Base-by-base conservation (phyloP, 2,888 invertebrate genomes). In the Chelonus formosanus region DNA sequence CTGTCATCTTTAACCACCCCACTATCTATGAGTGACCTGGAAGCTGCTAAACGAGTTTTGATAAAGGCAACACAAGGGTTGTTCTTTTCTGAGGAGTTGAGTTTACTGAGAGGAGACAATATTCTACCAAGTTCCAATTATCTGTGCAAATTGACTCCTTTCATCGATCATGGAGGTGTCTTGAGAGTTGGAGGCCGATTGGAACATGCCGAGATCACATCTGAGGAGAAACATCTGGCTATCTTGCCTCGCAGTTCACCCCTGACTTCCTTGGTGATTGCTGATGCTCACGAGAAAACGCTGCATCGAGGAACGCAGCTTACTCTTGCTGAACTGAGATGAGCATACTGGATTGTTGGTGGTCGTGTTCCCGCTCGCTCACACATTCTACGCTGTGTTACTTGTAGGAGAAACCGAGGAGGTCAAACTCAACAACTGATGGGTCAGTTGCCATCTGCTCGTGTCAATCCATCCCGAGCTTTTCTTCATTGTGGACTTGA, bases 361-460 rank as follows among this genome's bases (percentile, higher is more conserved):
- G n/a, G n/a, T n/a, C n/a, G n/a, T n/a, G n/a, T n/a, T 3, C 54
- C 68, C 8, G 56, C 72, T 0, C 63, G 63, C 20, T 54, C 63
- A 0, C 3, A 52, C 3, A 65, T 71, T n/a, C 65, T 58, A n/a
- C 58, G 65, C 5, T 72, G 67, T 36, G 31, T 64, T 0, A 58
- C 48, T 3, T 61, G 61, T 31, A 31, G 44, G 0, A 5, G 61
- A 31, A 32, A 54, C 5, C 50, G 56, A 5, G 44, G 44, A 32
- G 35, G 40, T n/a, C 53, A 8, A n/a, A 44, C 65, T 4, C 61
- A 71, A 4, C 76, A 75, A 44, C 34, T 74, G 3, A 80, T 79
- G 78, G 77, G 72, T 6, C 63, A 76, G 7, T 67, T 78, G 5
- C 77, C 78, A 1, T 32, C 65, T 0, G 36, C 61, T 36, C 66